Evolutionary conservation across 2,888 invertebrate species (phyloP), one percentile per base, ranked within the genome.

Genomic region (Acanthococcus lagerstroemiae): DNA sequence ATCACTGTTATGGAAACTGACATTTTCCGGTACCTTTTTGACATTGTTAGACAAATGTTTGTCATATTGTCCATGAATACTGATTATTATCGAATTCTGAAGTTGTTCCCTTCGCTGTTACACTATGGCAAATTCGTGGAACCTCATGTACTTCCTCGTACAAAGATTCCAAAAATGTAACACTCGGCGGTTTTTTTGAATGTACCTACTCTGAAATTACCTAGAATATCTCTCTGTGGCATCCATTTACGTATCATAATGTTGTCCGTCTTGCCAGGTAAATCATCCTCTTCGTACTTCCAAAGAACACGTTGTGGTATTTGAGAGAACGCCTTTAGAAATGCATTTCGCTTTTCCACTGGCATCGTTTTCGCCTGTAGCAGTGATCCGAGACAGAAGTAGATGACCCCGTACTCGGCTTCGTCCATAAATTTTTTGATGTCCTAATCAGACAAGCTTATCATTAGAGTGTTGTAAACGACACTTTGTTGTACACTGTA

Each of bases 181-280:
- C n/a, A n/a, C n/a, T n/a, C 37, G 37, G 37, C 37, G 37, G 37
- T 15, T 7, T 37, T 37, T 37, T 37, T 37, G 37, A 7, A 37
- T 37, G 7, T 37, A 37, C 37, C 9, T 37, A 9, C 12, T 15
- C 7, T 15, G 37, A 15, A 15, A 9, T n/a, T 22, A 90, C 90
- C 85, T 66, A 91, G 77, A 72, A 91, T 80, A 73, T 88, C 87
- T 72, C 84, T 83, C 73, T 91, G 91, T 1, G 90, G 90, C 71
- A 86, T 74, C 87, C 87, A 88, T 68, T 79, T 80, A 48, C 78
- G 78, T 6, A 81, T 74, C 74, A 81, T 81, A 6, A 88, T 77
- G n/a, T 67, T 67, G 61, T 80, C 77, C 7, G 79, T 76, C 45
- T 65, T 65, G n/a, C 65, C 65, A 15, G 65, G 65, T 25, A 65